phyloP scores from a whole-genome alignment of 1,140 invertebrate genomes.

The Macrosteles quadrilineatus region DNA sequence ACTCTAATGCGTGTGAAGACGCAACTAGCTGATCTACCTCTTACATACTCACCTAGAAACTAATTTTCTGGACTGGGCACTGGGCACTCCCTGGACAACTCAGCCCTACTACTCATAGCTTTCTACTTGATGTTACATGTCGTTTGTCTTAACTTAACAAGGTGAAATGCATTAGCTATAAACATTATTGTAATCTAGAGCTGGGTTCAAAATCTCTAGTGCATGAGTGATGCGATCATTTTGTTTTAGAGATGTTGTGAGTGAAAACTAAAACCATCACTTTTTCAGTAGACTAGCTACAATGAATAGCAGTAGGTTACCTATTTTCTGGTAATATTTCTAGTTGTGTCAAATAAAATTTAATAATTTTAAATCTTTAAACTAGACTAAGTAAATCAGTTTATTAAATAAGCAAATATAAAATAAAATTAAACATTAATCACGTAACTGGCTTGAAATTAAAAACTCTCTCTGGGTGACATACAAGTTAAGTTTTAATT shows the following conservation, averaged over 20 bases:
- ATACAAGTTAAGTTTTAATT: no score
- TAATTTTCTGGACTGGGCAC: background rate
- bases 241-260: background rate
- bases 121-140: background rate
- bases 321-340: no score
- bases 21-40: background rate
- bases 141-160: background rate
- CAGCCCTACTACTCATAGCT: background rate
- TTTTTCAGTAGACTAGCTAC: no score
- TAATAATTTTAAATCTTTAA: no score
- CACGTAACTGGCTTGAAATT: no score
- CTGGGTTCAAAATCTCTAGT: background rate
- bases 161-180: background rate
- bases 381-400: no score
- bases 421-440: no score
- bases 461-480: no score
- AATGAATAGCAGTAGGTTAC: no score
- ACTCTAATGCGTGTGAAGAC: constrained; percentile 29
- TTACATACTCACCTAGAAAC: background rate
- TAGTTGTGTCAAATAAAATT: no score
- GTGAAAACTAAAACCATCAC: no score
- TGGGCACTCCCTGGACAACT: background rate
- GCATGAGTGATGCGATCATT: background rate
- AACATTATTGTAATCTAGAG: background rate
- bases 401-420: no score